Evolutionary conservation across 2,888 invertebrate genomes (phyloP), one percentile per base, ranked within the genome.

Genomic region (Lumbricus terrestris): DNA sequence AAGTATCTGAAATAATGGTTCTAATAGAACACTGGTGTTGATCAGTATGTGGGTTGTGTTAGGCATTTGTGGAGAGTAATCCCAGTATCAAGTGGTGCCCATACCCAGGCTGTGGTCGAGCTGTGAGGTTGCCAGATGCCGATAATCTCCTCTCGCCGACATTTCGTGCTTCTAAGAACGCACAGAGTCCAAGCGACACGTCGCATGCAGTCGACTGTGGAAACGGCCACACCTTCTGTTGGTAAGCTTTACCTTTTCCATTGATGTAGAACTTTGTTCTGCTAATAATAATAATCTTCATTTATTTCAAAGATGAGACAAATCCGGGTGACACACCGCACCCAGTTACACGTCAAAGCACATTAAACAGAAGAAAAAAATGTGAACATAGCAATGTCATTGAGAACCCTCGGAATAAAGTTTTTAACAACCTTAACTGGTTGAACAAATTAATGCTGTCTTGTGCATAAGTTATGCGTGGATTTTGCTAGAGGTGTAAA

Each of bases 81-180:
- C 96, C 96, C 91, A 95, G 95, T 92, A 96, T 97, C 92, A 96
- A 97, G 94, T 97, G 96, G 96, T 97, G 96, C 93, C 96, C 96
- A 6, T 96, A 96, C 93, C 96, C 96, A 42, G 96, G 96, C 23
- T 97, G 97, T 94, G 96, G 96, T 11, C 95, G 96, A 92, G 96
- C 96, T 18, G 96, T 97, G 1, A 95, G 96, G 91, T 94, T 96
- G 88, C 96, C 96, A 15, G 96, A 96, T 93, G 92, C 93, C 1
- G 93, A 93, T 88, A 92, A 92, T 90, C 92, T 91, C 40, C 89
- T 92, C 88, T 92, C 92, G 23, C 92, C 92, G 23, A 88, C 91
- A 29, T 91, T 92, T 90, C 69, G 92, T 33, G 91, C 89, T 82
- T 69, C 33, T 18, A 89, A 35, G 15, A 90, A 89, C 23, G 82